Evolutionary conservation across 2,113 vertebrate genomes (phyloP), one percentile per base, ranked within the genome.

Genomic region (Dipodomys merriami): DNA sequence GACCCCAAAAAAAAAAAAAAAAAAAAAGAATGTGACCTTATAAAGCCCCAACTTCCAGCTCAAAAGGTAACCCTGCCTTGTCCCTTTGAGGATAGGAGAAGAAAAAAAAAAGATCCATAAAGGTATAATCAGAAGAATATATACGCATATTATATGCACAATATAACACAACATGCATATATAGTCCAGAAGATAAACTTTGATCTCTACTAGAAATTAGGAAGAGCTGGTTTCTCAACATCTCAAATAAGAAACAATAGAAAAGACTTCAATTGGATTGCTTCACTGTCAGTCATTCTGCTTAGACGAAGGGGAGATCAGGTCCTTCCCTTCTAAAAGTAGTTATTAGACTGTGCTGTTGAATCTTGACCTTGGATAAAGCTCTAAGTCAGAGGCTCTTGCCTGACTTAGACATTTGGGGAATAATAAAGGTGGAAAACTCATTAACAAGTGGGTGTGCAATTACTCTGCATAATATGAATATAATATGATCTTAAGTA

Each of bases 371-470:
- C 18, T 95, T 35, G 33, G 64, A 22, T 78, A 73, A 62, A 87
- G 23, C 33, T 92, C 83, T 78, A 81, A 67, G 30, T 53, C n/a
- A 80, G n/a, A 90, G 7, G 0, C 22, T 93, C 64, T 49, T 19
- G 30, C 11, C 4, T 20, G 60, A 85, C 20, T 77, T 25, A 18
- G 86, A 23, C 18, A 93, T 95, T 67, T 44, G 11, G 72, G 87
- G 88, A 91, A 88, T n/a, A 84, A 82, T n/a, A 69, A 86, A 60
- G 62, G 46, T 46, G 20, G 39, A 19, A 93, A 91, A 39, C 39
- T 92, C 71, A 86, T 44, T 88, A 82, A 60, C 35, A 86, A 67
- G n/a, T 27, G 18, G 13, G 33, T 80, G 23, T 13, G 7, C 80
- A 65, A 89, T 88, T 90, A 88, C 35, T 77, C 22, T 27, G 35